Base-by-base conservation (phyloP, 1,140 invertebrate genomes). In the Homarus americanus region DNA sequence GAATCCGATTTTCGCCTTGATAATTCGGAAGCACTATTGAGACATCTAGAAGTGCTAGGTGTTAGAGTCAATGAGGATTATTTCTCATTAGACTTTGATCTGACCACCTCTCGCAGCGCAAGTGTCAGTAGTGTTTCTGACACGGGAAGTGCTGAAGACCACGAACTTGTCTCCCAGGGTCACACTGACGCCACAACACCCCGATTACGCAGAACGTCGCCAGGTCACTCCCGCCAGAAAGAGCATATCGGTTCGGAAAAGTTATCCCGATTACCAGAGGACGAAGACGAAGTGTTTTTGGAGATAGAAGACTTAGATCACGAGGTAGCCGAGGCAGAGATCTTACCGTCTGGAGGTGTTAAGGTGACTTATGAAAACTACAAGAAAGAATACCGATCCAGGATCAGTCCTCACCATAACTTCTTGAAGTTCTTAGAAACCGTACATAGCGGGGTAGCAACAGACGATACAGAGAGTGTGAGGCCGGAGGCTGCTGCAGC, bases 341-440 rank as follows among this genome's bases (percentile, higher is more conserved):
- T 92, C 73, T 38, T 91, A 15, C 92, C 92, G 1, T 79, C 80
- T 10, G 92, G 92, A 1, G 84, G 80, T 10, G 82, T 92, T 24
- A 91, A 91, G 44, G 92, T 92, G 28, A 86, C 82, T 9, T 92
- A 92, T 63, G 92, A 92, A 28, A 92, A 92, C 66, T 86, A 91
- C 28, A 79, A 72, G 44, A 92, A 91, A 34, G 85, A 83, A 34
- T 92, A 92, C 86, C 82, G 88, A 15, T 76, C 92, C 0, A 91
- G 87, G 32, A 91, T 92, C 41, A 89, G 89, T 32, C 87, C 92
- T 5, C 92, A 88, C 69, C 86, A 92, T 63, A 91, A 92, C 72
- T 91, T 80, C 63, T 63, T 88, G 17, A 83, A 72, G 40, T 92
- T 87, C 53, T 79, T 92, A 17, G 84, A 91, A 63, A 80, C 91